Conservation (phyloP, 2,797 vertebrate genomes). For the Hydrolagus colliei region DNA sequence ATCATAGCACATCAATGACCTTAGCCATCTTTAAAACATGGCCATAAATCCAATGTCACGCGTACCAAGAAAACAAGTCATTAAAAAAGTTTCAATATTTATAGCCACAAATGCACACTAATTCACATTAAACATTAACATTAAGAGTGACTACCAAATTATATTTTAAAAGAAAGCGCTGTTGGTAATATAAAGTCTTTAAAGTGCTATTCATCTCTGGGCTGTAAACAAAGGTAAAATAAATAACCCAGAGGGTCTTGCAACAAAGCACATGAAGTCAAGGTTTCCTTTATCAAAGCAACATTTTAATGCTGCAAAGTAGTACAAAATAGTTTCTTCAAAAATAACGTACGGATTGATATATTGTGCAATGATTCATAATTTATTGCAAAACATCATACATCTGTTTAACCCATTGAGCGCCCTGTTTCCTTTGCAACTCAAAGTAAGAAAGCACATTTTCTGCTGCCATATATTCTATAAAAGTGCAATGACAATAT, state of each 20-base stretch:
- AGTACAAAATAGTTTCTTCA: conserved; percentile 6
- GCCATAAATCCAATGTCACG: conserved; percentile 22
- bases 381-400: conserved; percentile 14
- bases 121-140: conserved; percentile 4
- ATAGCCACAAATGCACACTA: conserved; percentile 11
- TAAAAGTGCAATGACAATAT: neutral
- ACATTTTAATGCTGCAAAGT: conserved; percentile 23
- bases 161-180: conserved; percentile 13
- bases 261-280: conserved; percentile 6
- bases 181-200: conserved; percentile 2
- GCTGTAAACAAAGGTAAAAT: conserved; percentile 3
- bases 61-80: conserved; percentile 18
- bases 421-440: neutral
- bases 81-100: conserved; percentile 19
- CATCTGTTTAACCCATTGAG: conserved; percentile 12
- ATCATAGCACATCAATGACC: conserved; percentile 30
- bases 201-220: conserved; percentile 18
- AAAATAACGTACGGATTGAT: neutral
- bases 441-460: conserved; percentile 14
- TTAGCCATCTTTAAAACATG: conserved; percentile 15
- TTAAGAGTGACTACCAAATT: conserved; percentile 16
- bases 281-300: conserved; percentile 4
- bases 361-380: conserved; percentile 1
- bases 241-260: neutral
- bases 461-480: neutral